Base-by-base conservation (phyloP, 1,140 invertebrate genomes). In the Chironomus tepperi region DNA sequence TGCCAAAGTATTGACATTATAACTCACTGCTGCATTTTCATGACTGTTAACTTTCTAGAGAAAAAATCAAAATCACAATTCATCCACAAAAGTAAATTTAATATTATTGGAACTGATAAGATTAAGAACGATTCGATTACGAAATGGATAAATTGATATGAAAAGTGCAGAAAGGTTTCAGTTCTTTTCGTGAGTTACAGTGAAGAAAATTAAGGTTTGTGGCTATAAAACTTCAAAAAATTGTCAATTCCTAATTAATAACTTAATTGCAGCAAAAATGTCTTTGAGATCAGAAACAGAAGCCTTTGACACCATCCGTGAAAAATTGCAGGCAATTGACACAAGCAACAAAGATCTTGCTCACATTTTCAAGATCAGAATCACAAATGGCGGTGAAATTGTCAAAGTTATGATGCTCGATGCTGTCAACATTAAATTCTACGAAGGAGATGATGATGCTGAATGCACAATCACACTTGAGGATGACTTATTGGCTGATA, bases 371-470 rank as follows among this genome's bases (percentile, higher is more conserved):
- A 76, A 74, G 43, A 9, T 24, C 42, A 76, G 42, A 42, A 67
- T 67, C 42, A 57, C 34, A 72, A 64, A 74, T 21, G 42, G 47
- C 73, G 43, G 73, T 1, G 3, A 47, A 21, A 19, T 74, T 19
- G 18, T 24, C 3, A 74, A 74, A 19, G 57, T 42, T 7, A 9
- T 16, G n/a, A 21, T 70, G 16, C 19, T 70, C 3, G 65, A 70
- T 70, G 19, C 18, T 7, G 65, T 70, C 18, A 70, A 70, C 6
- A 9, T 70, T 9, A 70, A 70, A 76, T 78, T 77, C 73, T 76
- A 78, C 15, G 73, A 76, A 77, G 42, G 42, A 9, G 43, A 34
- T 74, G 43, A 65, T 6, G 64, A 57, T 10, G 74, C 21, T 18
- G 74, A 74, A 19, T 64, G 43, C 12, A 64, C 43, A 21, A 24